Base-by-base conservation (phyloP, 2,797 vertebrate genomes). In the Kryptopterus vitreolus region DNA sequence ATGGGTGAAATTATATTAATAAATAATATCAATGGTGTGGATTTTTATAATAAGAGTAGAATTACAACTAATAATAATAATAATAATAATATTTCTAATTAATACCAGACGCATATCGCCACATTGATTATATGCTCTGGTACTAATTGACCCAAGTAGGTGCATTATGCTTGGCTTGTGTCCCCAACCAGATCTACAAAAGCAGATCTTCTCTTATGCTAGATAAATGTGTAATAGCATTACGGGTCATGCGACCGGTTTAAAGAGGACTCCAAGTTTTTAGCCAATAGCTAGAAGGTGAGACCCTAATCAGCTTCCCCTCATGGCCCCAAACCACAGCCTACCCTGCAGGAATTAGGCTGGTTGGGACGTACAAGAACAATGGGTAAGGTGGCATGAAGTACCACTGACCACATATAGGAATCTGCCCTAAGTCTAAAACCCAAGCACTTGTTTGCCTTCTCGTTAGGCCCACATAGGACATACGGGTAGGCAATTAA, bases 1-100 rank as follows among this genome's bases (percentile, higher is more conserved):
- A 87, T 85, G 89, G 89, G 91, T 92, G 87, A 92, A 91, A 88
- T 92, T 88, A 89, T 89, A 89, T 92, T 89, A 92, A 93, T 94
- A 94, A 94, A 94, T 93, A 94, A 93, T 90, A 89, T 91, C 83
- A 87, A 90, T 92, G 90, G 86, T 85, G 86, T 90, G 89, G 90
- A 88, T 87, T 89, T 89, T 88, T 75, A 78, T 90, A 88, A 88
- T 88, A 87, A 89, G 89, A 88, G 79, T 89, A 87, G 85, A 86
- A 88, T 55, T 86, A 86, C 81, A 86, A 88, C 38, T 85, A 88
- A 87, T 86, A 57, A 84, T 87, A 50, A 77, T 81, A 83, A 78
- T 85, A 82, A 75, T 76, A 83, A n/a, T n/a, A n/a, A n/a, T n/a
- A n/a, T n/a, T 81, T 86, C 89, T 76, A 90, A 86, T 83, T 90